phyloP scores from a whole-genome alignment of 2,797 vertebrate species.

The Enteromius afrohamiltoni region DNA sequence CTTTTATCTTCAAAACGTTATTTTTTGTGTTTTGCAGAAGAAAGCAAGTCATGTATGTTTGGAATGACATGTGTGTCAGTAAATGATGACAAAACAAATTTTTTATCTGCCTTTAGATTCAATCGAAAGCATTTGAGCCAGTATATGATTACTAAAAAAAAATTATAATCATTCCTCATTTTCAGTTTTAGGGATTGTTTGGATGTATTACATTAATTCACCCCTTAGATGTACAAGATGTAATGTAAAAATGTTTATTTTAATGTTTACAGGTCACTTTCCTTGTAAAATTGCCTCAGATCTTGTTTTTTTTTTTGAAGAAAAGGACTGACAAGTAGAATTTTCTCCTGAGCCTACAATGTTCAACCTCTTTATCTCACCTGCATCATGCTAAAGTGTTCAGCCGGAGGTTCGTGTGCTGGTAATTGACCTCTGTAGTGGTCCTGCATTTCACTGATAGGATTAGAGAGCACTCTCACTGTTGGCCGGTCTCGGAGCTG shows the following conservation, averaged over 20 bases:
- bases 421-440: slow-evolving; percentile 52
- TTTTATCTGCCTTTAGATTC: neutral
- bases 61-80: neutral
- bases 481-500: slow-evolving; percentile 53
- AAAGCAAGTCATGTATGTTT: neutral
- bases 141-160: neutral
- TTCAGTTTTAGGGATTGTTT: neutral
- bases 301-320: neutral
- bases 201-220: too few relatives aligned
- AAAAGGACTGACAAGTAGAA: neutral
- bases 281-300: neutral
- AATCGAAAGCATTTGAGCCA: neutral
- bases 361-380: slow-evolving; percentile 36
- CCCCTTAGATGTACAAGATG: neutral
- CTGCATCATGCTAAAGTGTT: slow-evolving; percentile 35
- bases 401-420: slow-evolving; percentile 1
- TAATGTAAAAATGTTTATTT: neutral
- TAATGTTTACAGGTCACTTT: neutral
- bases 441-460: slow-evolving; percentile 59
- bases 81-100: neutral
- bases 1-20: neutral
- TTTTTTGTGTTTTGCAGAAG: neutral
- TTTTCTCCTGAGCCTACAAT: neutral
- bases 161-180: neutral
- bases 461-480: slow-evolving; percentile 41